These are phyloP conservation scores for Syngnathus typhle DNA, from an alignment of 2,113 vertebrate genomes.

Conservation along the genomic window DNA sequence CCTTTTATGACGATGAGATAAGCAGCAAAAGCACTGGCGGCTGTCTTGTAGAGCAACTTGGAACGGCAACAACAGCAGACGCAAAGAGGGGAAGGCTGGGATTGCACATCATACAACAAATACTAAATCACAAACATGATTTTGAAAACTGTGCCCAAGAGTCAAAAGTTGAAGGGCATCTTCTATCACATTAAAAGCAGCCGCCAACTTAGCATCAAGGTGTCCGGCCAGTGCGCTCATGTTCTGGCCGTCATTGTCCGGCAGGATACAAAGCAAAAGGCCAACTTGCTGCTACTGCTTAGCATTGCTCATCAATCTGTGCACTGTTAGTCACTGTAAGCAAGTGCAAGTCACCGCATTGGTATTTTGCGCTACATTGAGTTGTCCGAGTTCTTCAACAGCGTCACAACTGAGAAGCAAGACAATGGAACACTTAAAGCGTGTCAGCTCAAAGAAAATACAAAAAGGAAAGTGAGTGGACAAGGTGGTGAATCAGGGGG, in stretches of 20 bases:
- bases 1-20: slow-evolving; percentile 32
- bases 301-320: slow-evolving; percentile 31
- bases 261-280: background rate
- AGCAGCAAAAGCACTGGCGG: slow-evolving; percentile 28
- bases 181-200: too few relatives aligned
- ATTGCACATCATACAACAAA: too few relatives aligned
- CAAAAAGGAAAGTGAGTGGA: slow-evolving; percentile 15
- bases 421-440: background rate
- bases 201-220: too few relatives aligned
- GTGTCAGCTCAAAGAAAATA: background rate
- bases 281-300: slow-evolving; percentile 9
- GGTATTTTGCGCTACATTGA: slow-evolving; percentile 28
- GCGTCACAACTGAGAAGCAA: slow-evolving; percentile 2
- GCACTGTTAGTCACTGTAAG: slow-evolving; percentile 25
- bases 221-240: too few relatives aligned
- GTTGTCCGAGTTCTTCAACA: slow-evolving; percentile 31
- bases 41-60: slow-evolving; percentile 17
- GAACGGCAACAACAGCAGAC: background rate
- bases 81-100: background rate
- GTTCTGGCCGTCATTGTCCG: too few relatives aligned
- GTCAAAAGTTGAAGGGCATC: background rate
- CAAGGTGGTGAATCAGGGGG: slow-evolving; percentile 29
- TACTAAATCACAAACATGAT: too few relatives aligned
- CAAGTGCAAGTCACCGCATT: slow-evolving; percentile 39
- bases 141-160: background rate